phyloP scores from a whole-genome alignment of 2,888 invertebrate species.

The Apodemia zela region DNA sequence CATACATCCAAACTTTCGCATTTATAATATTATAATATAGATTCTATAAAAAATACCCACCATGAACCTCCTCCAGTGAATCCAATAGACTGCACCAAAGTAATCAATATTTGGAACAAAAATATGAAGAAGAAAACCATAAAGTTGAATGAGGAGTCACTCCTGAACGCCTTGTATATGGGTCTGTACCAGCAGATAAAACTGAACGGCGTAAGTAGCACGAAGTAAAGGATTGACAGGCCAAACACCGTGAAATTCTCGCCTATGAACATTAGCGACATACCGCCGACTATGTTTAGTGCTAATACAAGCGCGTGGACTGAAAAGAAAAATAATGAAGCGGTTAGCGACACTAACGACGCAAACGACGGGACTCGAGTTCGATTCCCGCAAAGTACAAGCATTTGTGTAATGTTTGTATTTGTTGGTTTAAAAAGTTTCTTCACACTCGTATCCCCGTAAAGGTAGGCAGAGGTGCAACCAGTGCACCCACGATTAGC shows the following conservation, averaged over 20 bases:
- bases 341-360: no score
- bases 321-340: conserved; percentile 67
- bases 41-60: conserved; percentile 84
- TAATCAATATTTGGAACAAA: conserved; percentile 95
- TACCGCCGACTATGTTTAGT: conserved; percentile 91
- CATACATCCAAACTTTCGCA: no score
- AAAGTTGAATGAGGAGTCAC: conserved; percentile 99
- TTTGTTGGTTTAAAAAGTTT: no score
- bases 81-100: conserved; percentile 93
- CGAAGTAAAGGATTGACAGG: conserved; percentile 91
- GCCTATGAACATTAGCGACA: conserved; percentile 85
- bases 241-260: conserved; percentile 88
- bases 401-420: no score
- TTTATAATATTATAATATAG: no score
- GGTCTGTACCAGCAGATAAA: conserved; percentile 99
- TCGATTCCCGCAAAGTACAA: no score
- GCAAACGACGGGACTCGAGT: no score
- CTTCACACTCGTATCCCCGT: no score
- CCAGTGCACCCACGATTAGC: no score
- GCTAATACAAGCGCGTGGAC: conserved; percentile 93
- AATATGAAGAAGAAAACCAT: conserved; percentile 99
- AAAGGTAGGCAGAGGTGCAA: no score
- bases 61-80: conserved; percentile 91
- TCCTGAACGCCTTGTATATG: conserved; percentile 99
- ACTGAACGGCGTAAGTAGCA: conserved; percentile 97